Conservation (phyloP, 2,113 vertebrate genomes). For the Ictalurus punctatus region DNA sequence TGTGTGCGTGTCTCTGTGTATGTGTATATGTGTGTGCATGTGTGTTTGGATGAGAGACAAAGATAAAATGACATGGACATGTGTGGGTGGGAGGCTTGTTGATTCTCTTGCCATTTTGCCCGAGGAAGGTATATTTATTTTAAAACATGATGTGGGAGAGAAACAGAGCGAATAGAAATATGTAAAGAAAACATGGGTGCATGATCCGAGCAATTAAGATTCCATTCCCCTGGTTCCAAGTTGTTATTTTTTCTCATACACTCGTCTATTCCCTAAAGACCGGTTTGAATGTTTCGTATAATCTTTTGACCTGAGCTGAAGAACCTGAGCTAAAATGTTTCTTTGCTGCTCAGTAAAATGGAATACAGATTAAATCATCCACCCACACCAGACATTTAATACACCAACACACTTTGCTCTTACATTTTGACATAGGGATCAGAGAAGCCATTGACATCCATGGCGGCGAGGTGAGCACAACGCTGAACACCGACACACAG, state of each 20-base stretch:
- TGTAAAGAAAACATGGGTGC: neutral
- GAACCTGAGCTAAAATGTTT: neutral
- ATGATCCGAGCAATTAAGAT: neutral
- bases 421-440: conserved; percentile 88
- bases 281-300: neutral
- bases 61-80: conserved; percentile 37
- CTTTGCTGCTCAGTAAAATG: neutral
- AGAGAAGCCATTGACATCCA: conserved; percentile 87
- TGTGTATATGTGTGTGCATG: conserved; percentile 36
- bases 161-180: conserved; percentile 32
- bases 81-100: conserved; percentile 49
- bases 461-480: conserved; percentile 85
- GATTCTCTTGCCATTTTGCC: conserved; percentile 51
- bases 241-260: neutral
- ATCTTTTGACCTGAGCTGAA: conserved; percentile 2
- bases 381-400: neutral
- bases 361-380: conserved; percentile 10
- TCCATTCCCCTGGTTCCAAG: neutral
- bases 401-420: conserved; percentile 54
- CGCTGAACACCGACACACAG: conserved; percentile 81
- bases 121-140: conserved; percentile 50
- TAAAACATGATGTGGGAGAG: conserved; percentile 53
- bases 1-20: neutral
- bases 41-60: conserved; percentile 28
- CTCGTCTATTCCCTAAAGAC: neutral